Percentiles rank a stretch among this genome's conserved stretches.
phyloP scores from a whole-genome alignment of 2,797 vertebrate species.

The Clarias fuscus region DNA sequence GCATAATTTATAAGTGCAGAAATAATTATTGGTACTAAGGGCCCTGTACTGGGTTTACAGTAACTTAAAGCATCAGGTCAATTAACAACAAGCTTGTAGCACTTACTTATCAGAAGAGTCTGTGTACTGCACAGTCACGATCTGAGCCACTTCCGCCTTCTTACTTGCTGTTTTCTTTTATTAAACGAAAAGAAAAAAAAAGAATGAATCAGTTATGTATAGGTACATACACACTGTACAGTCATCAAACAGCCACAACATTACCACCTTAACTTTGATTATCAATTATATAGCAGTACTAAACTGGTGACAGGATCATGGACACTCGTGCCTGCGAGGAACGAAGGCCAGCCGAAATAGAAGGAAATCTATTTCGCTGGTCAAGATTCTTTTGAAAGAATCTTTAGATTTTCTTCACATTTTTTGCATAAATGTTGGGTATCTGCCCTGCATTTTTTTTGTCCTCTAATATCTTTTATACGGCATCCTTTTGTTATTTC shows the following conservation, averaged over 20 bases:
- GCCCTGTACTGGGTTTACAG: neutral
- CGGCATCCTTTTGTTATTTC: no score
- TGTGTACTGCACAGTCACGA: slow-evolving; percentile 85
- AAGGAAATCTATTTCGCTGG: no score
- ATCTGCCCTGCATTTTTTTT: neutral
- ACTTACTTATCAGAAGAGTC: slow-evolving; percentile 85
- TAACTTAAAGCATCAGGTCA: no score
- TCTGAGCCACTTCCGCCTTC: slow-evolving; percentile 76
- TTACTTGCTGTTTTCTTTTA: slow-evolving; percentile 77
- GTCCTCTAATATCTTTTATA: neutral
- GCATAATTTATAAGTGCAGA: neutral
- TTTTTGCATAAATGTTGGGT: neutral
- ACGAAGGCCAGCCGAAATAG: no score
- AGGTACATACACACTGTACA: no score
- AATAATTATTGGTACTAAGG: neutral
- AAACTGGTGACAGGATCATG: no score
- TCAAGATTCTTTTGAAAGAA: neutral
- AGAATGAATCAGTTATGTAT: neutral
- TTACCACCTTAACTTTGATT: no score
- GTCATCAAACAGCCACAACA: no score
- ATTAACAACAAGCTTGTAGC: neutral
- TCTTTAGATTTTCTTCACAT: neutral
- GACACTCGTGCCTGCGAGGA: no score
- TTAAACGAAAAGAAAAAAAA: neutral
- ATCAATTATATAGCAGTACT: no score